phyloP scores from a whole-genome alignment of 2,113 vertebrate genomes.

The Gorsachius goisagi region DNA sequence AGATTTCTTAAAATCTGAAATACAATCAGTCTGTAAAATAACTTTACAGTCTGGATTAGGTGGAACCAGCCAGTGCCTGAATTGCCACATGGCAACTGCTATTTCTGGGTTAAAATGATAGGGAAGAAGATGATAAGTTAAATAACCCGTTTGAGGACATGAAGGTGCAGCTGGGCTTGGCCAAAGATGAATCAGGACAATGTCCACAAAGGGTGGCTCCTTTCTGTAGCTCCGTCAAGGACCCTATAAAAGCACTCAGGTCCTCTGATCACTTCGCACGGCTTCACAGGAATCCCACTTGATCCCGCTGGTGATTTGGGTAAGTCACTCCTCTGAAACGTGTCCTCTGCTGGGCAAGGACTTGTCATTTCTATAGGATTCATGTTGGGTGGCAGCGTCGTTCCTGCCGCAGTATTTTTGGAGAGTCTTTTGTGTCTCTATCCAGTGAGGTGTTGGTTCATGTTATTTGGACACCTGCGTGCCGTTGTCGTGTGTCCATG shows the following conservation, averaged over 20 bases:
- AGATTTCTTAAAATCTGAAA: neutral
- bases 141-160: slow-evolving; percentile 59
- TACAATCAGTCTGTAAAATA: neutral
- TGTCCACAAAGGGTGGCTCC: slow-evolving; percentile 58
- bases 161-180: slow-evolving; percentile 56
- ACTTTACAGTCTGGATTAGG: slow-evolving; percentile 7
- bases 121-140: slow-evolving; percentile 39
- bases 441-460: neutral
- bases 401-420: neutral
- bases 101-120: slow-evolving; percentile 66
- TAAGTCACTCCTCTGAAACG: slow-evolving; percentile 13
- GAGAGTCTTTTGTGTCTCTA: accelerated
- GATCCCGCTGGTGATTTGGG: slow-evolving; percentile 50
- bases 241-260: slow-evolving; percentile 63
- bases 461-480: accelerated
- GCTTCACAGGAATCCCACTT: slow-evolving; percentile 53
- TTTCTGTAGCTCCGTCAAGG: neutral
- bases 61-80: neutral
- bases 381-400: accelerated
- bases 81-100: slow-evolving; percentile 40
- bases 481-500: accelerated
- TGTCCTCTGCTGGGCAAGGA: neutral
- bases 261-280: slow-evolving; percentile 21
- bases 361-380: neutral
- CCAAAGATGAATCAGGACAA: slow-evolving; percentile 68